Evolutionary conservation across 2,888 invertebrate species (phyloP).

Genomic region (Pogonocherus hispidulus): DNA sequence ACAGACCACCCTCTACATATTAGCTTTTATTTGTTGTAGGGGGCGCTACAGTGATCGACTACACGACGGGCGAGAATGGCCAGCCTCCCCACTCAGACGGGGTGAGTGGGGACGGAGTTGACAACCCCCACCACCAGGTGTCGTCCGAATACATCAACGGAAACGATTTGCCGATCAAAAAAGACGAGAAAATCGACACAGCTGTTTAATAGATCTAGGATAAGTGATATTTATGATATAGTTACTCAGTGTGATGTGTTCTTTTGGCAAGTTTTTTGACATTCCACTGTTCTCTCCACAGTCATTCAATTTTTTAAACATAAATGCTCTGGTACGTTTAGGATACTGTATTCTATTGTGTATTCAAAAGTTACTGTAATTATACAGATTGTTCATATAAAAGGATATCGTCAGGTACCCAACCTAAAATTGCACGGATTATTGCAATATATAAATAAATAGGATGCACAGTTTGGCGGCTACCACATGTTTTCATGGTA

Average conservation of each 20-base stretch:
- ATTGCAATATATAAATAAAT: no score
- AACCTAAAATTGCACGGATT: no score
- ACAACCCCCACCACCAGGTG: conserved; percentile 71
- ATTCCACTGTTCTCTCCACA: not conserved
- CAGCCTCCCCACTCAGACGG: conserved; percentile 61
- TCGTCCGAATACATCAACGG: conserved; percentile 75
- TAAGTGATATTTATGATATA: conserved; percentile 34
- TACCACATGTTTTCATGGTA: no score
- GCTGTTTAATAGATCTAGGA: conserved; percentile 69
- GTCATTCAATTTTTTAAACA: not conserved
- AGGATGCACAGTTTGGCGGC: no score
- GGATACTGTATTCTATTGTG: no score
- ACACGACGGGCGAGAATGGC: conserved; percentile 64
- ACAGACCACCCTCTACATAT: conserved; percentile 45
- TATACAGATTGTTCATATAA: no score
- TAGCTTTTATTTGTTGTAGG: conserved; percentile 66
- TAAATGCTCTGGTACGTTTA: not conserved
- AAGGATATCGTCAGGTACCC: no score
- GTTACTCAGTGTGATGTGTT: conserved; percentile 17
- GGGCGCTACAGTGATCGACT: conserved; percentile 69
- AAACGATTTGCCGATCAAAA: conserved; percentile 71
- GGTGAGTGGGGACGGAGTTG: conserved; percentile 65
- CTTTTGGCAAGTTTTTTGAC: conserved; percentile 19
- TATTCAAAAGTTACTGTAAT: no score
- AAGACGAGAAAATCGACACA: conserved; percentile 74